These are phyloP conservation scores for Oconnorella tubifera DNA, from an alignment of 2,888 invertebrate species.

Conservation along the genomic window DNA sequence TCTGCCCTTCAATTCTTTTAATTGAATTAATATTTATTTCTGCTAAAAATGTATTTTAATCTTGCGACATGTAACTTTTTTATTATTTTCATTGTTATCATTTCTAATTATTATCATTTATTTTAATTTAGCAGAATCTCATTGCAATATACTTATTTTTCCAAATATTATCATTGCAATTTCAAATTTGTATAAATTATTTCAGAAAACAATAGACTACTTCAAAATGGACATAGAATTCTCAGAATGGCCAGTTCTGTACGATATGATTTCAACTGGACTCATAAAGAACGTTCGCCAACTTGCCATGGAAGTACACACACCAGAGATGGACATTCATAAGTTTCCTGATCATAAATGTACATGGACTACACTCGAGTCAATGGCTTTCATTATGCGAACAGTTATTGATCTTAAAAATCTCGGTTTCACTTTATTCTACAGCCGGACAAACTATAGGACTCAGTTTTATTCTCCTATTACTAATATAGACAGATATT, in stretches of 20 bases:
- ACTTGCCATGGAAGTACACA: constrained; percentile 35
- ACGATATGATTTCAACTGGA: constrained; percentile 32
- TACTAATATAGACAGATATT: constrained; percentile 31
- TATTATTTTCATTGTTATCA: too few species aligned
- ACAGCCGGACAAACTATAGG: constrained; percentile 35
- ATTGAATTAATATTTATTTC: too few species aligned
- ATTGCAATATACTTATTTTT: too few species aligned
- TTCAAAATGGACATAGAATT: constrained; percentile 56
- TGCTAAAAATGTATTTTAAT: too few species aligned
- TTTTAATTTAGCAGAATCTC: too few species aligned
- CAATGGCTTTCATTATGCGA: constrained; percentile 34
- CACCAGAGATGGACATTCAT: constrained; percentile 38
- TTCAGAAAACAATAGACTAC: constrained; percentile 49
- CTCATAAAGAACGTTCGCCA: constrained; percentile 29
- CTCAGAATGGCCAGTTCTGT: constrained; percentile 50
- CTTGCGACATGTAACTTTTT: too few species aligned
- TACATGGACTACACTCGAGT: constrained; percentile 32
- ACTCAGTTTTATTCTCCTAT: constrained; percentile 31
- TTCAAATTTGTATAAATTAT: not conserved
- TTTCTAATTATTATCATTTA: too few species aligned
- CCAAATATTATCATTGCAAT: too few species aligned
- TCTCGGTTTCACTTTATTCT: constrained; percentile 32
- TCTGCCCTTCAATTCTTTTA: too few species aligned
- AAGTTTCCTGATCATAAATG: constrained; percentile 28
- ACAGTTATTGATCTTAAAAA: constrained; percentile 27